Conservation (phyloP, 1,140 invertebrate species). For the Archivesica marissinica region DNA sequence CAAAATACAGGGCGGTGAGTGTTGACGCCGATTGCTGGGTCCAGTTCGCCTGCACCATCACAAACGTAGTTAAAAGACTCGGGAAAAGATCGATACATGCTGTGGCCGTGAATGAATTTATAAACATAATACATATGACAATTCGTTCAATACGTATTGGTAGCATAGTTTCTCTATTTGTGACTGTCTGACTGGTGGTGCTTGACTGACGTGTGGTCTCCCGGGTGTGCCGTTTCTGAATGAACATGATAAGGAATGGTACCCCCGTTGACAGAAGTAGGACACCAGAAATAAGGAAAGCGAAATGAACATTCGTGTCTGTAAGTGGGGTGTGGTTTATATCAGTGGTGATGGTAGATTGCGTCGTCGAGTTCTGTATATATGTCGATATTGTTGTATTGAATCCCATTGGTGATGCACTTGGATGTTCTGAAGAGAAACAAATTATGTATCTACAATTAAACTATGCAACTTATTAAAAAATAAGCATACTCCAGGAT, state of each 20-base stretch:
- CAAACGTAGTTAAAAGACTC: constrained; percentile 65
- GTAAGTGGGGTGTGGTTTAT: no score
- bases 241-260: constrained; percentile 19
- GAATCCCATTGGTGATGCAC: no score
- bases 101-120: constrained; percentile 24
- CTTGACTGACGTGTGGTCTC: constrained; percentile 10
- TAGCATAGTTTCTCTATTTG: constrained; percentile 22
- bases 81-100: constrained; percentile 66
- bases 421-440: no score
- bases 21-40: constrained; percentile 58
- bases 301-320: constrained; percentile 21
- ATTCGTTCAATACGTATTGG: constrained; percentile 16
- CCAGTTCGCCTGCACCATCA: constrained; percentile 61
- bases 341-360: no score
- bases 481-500: no score
- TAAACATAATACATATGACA: constrained; percentile 17
- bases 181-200: constrained; percentile 1
- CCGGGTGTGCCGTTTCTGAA: neutral
- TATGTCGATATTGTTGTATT: no score
- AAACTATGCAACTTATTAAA: no score
- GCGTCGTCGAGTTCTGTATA: no score
- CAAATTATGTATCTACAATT: no score
- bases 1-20: constrained; percentile 62
- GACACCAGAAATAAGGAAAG: constrained; percentile 31
- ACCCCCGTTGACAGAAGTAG: neutral